Evolutionary conservation across 2,888 invertebrate species (phyloP), one percentile per base, ranked within the genome.

Genomic region (Chrysolina haemoptera): DNA sequence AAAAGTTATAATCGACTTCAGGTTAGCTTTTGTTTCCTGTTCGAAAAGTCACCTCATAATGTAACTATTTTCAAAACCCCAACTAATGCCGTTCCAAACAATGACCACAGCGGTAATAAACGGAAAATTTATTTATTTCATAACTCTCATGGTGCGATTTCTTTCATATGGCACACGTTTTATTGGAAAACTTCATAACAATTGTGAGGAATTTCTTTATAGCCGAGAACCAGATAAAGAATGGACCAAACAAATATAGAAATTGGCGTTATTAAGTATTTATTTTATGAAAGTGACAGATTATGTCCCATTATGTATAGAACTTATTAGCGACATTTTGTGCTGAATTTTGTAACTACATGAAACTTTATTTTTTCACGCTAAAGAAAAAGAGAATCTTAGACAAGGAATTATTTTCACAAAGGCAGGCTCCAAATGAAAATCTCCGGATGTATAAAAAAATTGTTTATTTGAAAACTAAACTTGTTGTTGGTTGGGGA

Each of bases 171-270:
- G 18, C 18, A 16, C n/a, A 27, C 9, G 10, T 59, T 59, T 59
- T 35, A 59, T 59, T 59, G 35, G 35, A 35, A 35, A 59, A 59
- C 59, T 59, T 35, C 35, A 16, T 14, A 22, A 27, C 27, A 35
- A 27, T 59, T 59, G 12, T 59, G 14, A 59, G 10, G n/a, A 59
- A 59, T 59, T 59, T 59, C n/a, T 5, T 27, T n/a, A 35, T 27
- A 14, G 10, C 59, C 9, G 35, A 27, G 14, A n/a, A 9, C n/a
- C 14, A 16, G 27, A 59, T 27, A 22, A 35, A 35, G 14, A n/a
- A 59, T 22, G 8, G 35, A 59, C 35, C 3, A 35, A 35, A 35
- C 35, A 35, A 35, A 6, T 35, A 35, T 8, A 35, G 35, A 35
- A 35, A 35, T 0, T 3, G 8, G 0, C 8, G 8, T 35, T 35